Percentiles rank a stretch among this genome's conserved stretches.
Conservation (phyloP, 2,888 invertebrate genomes). For the Tenthredo amoena region DNA sequence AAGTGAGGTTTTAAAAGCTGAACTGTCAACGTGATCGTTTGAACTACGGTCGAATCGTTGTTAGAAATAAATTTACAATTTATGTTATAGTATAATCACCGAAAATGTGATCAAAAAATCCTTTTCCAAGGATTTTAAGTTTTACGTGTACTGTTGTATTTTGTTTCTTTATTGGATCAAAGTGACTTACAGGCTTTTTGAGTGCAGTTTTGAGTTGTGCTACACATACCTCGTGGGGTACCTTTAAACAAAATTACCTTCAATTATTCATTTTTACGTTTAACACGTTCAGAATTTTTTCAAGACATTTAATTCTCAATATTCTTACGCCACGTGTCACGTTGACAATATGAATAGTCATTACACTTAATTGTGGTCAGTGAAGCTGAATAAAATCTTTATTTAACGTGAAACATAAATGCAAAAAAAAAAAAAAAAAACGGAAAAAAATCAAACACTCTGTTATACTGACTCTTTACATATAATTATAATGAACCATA, state of each 20-base stretch:
- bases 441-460: slow-evolving; percentile 1
- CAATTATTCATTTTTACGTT: slow-evolving; percentile 64
- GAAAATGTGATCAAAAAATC: background rate
- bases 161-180: slow-evolving; percentile 55
- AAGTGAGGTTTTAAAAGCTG: background rate
- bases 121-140: background rate
- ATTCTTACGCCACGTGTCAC: slow-evolving; percentile 12
- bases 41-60: background rate
- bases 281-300: slow-evolving; percentile 20
- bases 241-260: slow-evolving; percentile 76
- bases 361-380: background rate
- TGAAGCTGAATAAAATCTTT: background rate
- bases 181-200: slow-evolving; percentile 75
- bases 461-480: slow-evolving; percentile 13
- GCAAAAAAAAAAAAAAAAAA: background rate
- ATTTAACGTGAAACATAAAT: slow-evolving; percentile 6
- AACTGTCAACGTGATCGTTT: slow-evolving; percentile 24
- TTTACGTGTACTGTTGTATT: slow-evolving; percentile 49
- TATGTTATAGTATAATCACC: background rate
- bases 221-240: slow-evolving; percentile 78
- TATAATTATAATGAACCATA: background rate
- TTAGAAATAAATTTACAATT: background rate
- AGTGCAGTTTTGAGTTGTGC: slow-evolving; percentile 71
- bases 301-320: slow-evolving; percentile 8
- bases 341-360: slow-evolving; percentile 17